A percentile compares a stretch with the other conserved stretches of the same genome.
Evolutionary conservation across 2,797 vertebrate genomes (phyloP).

Genomic region (Platalea minor): DNA sequence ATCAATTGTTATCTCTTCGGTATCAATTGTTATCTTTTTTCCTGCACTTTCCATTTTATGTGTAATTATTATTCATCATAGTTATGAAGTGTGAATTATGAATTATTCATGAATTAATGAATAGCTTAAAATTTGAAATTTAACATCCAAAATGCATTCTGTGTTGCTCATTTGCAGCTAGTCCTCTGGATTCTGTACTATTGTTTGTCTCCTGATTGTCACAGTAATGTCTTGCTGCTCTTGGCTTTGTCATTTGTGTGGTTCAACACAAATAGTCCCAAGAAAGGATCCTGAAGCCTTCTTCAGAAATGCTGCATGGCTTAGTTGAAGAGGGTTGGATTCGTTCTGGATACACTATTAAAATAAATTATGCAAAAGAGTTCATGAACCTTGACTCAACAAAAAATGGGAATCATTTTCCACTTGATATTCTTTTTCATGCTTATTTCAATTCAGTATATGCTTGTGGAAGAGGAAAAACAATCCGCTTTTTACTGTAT

Average conservation of each 20-base stretch:
- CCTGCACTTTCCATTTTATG: conserved; percentile 22
- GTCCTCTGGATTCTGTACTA: not conserved
- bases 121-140: conserved; percentile 29
- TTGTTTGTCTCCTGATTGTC: not conserved
- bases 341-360: not conserved
- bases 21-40: conserved; percentile 46
- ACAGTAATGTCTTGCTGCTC: not conserved
- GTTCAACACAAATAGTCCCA: not conserved
- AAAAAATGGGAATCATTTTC: not conserved
- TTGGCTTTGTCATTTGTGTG: not conserved
- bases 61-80: conserved; percentile 54
- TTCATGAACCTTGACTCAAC: not conserved
- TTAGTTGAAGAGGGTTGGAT: not conserved
- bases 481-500: not conserved
- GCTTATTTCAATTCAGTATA: not conserved
- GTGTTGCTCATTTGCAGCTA: not conserved
- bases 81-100: conserved; percentile 31
- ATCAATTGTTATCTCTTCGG: conserved; percentile 50
- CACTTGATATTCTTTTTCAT: not conserved
- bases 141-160: not conserved
- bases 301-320: not conserved
- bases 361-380: not conserved
- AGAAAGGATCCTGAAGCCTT: not conserved
- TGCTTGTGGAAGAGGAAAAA: not conserved
- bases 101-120: conserved; percentile 58